Evolutionary conservation across 2,888 invertebrate species (phyloP).

Genomic region (Acronicta leporina): DNA sequence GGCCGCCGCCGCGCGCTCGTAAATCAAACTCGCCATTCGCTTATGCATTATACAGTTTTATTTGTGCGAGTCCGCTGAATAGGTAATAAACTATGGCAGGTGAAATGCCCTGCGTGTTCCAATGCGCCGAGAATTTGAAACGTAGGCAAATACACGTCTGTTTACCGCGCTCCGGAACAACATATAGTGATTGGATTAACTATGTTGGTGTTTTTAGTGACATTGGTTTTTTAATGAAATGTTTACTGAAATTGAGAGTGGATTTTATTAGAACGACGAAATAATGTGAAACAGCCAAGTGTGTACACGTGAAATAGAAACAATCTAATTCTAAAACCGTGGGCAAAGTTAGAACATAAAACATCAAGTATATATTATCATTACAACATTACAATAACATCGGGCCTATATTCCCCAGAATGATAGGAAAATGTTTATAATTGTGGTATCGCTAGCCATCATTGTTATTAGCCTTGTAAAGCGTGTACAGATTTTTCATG

Average conservation of each 20-base stretch:
- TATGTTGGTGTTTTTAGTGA: constrained; percentile 25
- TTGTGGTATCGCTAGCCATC: too few species aligned
- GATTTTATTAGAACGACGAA: not conserved
- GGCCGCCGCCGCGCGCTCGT: constrained; percentile 78
- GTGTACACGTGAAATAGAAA: too few species aligned
- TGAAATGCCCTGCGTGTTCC: constrained; percentile 82
- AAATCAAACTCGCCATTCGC: constrained; percentile 89
- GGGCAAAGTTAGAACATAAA: too few species aligned
- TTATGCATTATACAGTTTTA: constrained; percentile 90
- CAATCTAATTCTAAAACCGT: too few species aligned
- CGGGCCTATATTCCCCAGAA: too few species aligned
- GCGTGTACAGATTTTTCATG: not conserved
- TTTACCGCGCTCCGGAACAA: constrained; percentile 55
- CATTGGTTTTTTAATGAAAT: constrained; percentile 31
- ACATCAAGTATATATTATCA: too few species aligned
- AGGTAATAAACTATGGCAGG: constrained; percentile 88
- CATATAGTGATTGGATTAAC: constrained; percentile 52
- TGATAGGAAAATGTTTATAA: too few species aligned
- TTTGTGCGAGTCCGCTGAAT: constrained; percentile 88
- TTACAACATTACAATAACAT: too few species aligned
- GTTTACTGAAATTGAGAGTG: not conserved
- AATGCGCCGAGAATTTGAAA: constrained; percentile 81
- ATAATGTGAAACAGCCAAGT: too few species aligned
- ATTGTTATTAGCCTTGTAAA: too few species aligned
- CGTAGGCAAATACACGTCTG: constrained; percentile 77